Percentiles rank a stretch among this genome's conserved stretches.
Evolutionary conservation across 2,113 vertebrate genomes (phyloP).

Genomic region (Podilymbus podiceps): DNA sequence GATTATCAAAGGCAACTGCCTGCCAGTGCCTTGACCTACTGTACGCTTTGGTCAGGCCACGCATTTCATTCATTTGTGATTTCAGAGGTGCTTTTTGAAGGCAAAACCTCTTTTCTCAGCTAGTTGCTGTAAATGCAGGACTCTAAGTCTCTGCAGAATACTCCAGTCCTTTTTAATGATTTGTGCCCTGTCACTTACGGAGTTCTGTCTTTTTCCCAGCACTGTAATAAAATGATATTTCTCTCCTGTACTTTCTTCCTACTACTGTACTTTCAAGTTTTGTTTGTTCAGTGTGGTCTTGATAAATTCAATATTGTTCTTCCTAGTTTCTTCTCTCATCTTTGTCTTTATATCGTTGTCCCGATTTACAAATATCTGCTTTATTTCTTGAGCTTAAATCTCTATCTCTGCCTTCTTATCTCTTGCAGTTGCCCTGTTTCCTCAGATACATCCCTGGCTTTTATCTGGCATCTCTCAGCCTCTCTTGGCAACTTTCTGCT

Average conservation of each 20-base stretch:
- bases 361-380: conserved; percentile 25
- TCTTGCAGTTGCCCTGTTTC: conserved; percentile 28
- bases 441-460: background rate
- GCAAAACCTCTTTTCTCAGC: conserved; percentile 27
- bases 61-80: conserved; percentile 54
- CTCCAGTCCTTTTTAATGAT: conserved; percentile 58
- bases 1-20: conserved; percentile 53
- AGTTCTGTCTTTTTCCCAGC: conserved; percentile 19
- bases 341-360: background rate
- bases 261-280: conserved; percentile 15
- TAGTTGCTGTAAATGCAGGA: conserved; percentile 42
- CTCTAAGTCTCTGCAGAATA: conserved; percentile 61
- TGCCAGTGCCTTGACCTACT: conserved; percentile 53
- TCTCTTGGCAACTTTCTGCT: conserved; percentile 44
- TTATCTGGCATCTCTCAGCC: conserved; percentile 39
- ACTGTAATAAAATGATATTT: conserved; percentile 14
- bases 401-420: conserved; percentile 1
- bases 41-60: conserved; percentile 37
- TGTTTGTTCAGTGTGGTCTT: conserved; percentile 25
- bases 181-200: conserved; percentile 35
- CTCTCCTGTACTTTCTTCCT: conserved; percentile 28
- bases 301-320: conserved; percentile 42
- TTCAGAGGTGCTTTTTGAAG: conserved; percentile 61
- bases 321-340: conserved; percentile 9
- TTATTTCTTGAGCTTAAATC: conserved; percentile 38